A percentile compares a stretch with the other conserved stretches of the same genome.
Evolutionary conservation across 2,888 invertebrate genomes (phyloP).

Genomic region (Andricus quercusramuli): DNA sequence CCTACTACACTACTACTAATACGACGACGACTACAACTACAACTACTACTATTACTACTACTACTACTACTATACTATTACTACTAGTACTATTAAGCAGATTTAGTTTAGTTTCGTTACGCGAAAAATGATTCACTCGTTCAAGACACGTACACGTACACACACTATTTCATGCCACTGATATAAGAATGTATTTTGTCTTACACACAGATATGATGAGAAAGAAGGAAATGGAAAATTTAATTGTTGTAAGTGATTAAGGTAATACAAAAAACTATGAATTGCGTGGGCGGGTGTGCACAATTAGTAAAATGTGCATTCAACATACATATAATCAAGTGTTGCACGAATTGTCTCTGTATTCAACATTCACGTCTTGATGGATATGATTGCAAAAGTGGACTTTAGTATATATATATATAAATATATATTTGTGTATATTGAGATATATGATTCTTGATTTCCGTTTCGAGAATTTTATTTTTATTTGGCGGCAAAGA

Average conservation of each 20-base stretch:
- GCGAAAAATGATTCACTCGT: constrained; percentile 32
- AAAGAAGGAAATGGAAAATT: background rate
- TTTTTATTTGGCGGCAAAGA: constrained; percentile 34
- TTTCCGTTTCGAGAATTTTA: constrained; percentile 29
- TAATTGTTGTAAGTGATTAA: background rate
- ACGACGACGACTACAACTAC: background rate
- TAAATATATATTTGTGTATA: background rate
- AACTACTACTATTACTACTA: background rate
- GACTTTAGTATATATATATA: constrained; percentile 21
- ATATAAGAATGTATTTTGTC: constrained; percentile 20
- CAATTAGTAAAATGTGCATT: background rate
- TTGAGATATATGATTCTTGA: background rate
- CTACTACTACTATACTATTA: background rate
- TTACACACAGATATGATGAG: background rate
- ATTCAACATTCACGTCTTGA: background rate
- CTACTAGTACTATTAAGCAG: constrained; percentile 15
- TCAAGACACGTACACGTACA: background rate
- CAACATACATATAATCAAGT: background rate
- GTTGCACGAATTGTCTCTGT: background rate
- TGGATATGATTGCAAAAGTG: constrained; percentile 1
- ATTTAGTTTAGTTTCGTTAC: constrained; percentile 25
- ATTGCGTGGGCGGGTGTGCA: background rate
- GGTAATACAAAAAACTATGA: background rate
- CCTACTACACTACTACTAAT: background rate
- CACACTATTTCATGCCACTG: constrained; percentile 3